Conservation (phyloP, 2,797 vertebrate species). For the Xerus rutilus region DNA sequence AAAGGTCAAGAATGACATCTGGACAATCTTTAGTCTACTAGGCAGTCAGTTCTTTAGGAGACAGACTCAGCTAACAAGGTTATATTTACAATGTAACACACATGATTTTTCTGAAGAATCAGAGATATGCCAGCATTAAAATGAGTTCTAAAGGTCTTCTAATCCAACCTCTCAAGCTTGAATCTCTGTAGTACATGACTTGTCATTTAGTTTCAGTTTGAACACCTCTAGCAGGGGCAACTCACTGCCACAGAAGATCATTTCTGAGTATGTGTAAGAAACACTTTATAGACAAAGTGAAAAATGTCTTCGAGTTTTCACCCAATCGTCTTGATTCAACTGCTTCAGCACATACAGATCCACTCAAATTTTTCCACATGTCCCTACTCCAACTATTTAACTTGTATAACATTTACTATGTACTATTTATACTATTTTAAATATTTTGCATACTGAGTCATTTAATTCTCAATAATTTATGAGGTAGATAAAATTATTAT, state of each 20-base stretch:
- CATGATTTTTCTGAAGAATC: slow-evolving; percentile 50
- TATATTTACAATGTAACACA: not conserved
- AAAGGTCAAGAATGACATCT: slow-evolving; percentile 26
- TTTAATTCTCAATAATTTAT: slow-evolving; percentile 31
- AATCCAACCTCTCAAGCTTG: not conserved
- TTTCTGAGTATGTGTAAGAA: slow-evolving; percentile 22
- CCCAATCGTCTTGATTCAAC: not conserved
- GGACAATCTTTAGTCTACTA: not conserved
- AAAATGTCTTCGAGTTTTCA: slow-evolving; percentile 43
- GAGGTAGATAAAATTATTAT: not conserved
- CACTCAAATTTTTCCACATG: slow-evolving; percentile 13
- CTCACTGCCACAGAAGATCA: not conserved
- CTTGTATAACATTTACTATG: slow-evolving; percentile 14
- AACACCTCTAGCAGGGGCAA: not conserved
- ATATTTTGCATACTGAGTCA: not conserved
- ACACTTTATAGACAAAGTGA: not conserved
- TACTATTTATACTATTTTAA: not conserved
- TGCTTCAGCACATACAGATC: not conserved
- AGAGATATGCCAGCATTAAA: not conserved
- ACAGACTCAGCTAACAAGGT: not conserved
- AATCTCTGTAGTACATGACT: not conserved
- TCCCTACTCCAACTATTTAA: not conserved
- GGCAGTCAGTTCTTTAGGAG: not conserved
- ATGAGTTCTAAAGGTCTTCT: slow-evolving; percentile 14
- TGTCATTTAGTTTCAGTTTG: slow-evolving; percentile 49